Conservation (phyloP, 2,113 vertebrate genomes). For the Morone saxatilis region DNA sequence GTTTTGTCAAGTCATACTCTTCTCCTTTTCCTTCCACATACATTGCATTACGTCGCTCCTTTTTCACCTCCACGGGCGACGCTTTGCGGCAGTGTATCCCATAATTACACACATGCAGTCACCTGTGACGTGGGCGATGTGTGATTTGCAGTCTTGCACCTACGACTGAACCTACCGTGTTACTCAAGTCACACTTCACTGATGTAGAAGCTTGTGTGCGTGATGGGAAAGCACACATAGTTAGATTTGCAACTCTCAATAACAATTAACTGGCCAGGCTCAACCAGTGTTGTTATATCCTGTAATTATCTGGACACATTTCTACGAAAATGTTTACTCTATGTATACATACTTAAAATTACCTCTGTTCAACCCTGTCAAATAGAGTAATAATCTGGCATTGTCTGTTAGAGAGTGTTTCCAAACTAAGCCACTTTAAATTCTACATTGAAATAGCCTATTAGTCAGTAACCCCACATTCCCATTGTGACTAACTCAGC, state of each 20-base stretch:
- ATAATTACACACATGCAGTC: neutral
- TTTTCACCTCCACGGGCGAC: neutral
- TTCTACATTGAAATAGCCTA: conserved; percentile 23
- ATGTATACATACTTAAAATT: neutral
- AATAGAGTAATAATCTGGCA: neutral
- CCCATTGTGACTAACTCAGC: conserved; percentile 56
- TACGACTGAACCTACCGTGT: neutral
- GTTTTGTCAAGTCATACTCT: neutral
- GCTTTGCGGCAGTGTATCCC: neutral
- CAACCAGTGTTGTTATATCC: neutral
- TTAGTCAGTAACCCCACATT: conserved; percentile 51
- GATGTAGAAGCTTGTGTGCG: neutral
- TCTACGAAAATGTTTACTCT: neutral
- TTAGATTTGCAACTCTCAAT: neutral
- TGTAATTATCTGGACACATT: too few relatives aligned
- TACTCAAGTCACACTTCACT: neutral
- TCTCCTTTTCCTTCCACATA: too few relatives aligned
- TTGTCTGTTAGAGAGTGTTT: conserved; percentile 18
- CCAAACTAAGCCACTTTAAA: conserved; percentile 39
- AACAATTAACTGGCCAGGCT: neutral
- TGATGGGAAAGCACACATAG: neutral
- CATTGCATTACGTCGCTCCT: too few relatives aligned
- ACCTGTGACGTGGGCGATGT: neutral
- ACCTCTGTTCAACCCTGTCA: neutral
- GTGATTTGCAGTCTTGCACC: neutral